Evolutionary conservation across 2,888 invertebrate genomes (phyloP).

Genomic region (Aleiodes alternator): DNA sequence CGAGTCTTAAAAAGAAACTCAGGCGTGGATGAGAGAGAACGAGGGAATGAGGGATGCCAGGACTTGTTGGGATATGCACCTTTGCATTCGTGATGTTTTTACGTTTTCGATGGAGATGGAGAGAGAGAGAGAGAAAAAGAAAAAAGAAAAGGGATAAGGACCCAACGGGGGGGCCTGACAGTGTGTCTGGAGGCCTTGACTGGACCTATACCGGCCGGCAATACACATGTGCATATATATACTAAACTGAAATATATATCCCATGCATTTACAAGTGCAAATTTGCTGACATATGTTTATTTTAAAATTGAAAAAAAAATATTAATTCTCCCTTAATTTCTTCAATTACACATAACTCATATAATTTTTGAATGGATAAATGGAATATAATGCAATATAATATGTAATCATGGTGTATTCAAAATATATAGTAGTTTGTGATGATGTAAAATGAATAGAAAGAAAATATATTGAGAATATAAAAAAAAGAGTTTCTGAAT

Average conservation of each 20-base stretch:
- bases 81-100: conserved; percentile 38
- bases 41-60: conserved; percentile 8
- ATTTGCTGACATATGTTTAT: neutral
- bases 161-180: conserved; percentile 61
- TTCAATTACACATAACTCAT: neutral
- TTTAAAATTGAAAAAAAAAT: neutral
- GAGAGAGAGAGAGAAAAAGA: neutral
- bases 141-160: conserved; percentile 2
- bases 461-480: too few species aligned
- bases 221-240: conserved; percentile 33
- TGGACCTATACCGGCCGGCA: conserved; percentile 57
- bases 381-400: too few species aligned
- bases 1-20: conserved; percentile 9
- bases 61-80: conserved; percentile 38
- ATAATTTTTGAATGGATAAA: too few species aligned
- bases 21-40: conserved; percentile 24
- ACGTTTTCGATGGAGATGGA: conserved; percentile 14
- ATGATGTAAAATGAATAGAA: too few species aligned
- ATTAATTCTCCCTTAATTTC: conserved; percentile 10
- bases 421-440: too few species aligned
- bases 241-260: conserved; percentile 29
- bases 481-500: too few species aligned
- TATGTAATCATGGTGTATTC: too few species aligned
- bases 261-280: neutral
- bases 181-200: conserved; percentile 69